Evolutionary conservation across 2,797 vertebrate species (phyloP).

Genomic region (Chelonia mydas): DNA sequence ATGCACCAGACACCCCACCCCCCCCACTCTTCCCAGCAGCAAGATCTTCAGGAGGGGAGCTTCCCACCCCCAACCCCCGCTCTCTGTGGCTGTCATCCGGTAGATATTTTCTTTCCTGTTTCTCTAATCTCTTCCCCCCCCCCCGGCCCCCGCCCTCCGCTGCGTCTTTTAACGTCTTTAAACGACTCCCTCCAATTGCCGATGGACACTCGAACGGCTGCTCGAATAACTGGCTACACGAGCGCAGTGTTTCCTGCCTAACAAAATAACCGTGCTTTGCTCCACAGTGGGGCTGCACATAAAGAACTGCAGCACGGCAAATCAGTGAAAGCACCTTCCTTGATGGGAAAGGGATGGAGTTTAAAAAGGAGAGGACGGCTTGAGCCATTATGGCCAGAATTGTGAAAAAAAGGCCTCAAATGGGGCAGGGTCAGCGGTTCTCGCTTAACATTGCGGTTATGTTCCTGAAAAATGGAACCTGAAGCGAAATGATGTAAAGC

Average conservation of each 20-base stretch:
- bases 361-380: background rate
- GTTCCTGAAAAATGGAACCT: too few relatives aligned
- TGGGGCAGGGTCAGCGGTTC: background rate
- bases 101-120: constrained; percentile 2
- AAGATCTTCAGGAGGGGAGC: background rate
- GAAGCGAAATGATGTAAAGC: too few relatives aligned
- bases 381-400: background rate
- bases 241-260: background rate
- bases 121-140: background rate
- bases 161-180: background rate
- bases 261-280: background rate
- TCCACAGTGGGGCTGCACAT: background rate
- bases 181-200: background rate
- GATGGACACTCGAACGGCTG: accelerated
- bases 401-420: background rate
- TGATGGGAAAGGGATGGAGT: background rate
- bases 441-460: too few relatives aligned
- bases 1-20: background rate
- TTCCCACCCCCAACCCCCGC: background rate
- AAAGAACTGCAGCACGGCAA: background rate
- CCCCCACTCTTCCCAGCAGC: background rate
- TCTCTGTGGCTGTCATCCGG: accelerated
- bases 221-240: background rate
- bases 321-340: background rate
- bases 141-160: too few relatives aligned